Base-by-base conservation (phyloP, 2,797 vertebrate genomes). In the Bradypodion ventrale region DNA sequence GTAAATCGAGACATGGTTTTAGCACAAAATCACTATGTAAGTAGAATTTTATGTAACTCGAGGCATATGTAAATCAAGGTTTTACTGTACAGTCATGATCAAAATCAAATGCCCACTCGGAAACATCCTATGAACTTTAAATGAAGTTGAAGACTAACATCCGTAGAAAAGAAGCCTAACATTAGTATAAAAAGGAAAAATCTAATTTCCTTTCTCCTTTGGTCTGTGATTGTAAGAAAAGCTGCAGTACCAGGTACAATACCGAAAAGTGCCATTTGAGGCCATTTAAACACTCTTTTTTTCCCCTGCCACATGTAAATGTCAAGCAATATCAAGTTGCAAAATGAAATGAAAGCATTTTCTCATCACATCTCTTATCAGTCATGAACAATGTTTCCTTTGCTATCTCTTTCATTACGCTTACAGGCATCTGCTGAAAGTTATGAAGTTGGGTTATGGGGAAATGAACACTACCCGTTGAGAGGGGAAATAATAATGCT, bases 381-480 rank as follows among this genome's bases (percentile, higher is more conserved):
- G 85, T 83, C 88, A 91, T 89, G 66, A 92, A 91, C 78, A 90
- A 89, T 59, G 86, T n/a, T 49, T 7, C 77, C 80, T 88, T 78
- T 89, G 85, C 89, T 83, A 82, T 93, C 84, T 87, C 70, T 88
- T 93, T 95, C 95, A 95, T 95, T 95, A 94, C 83, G 91, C 37
- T 89, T 87, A 82, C 84, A 92, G 90, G 92, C 90, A 92, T 92
- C 92, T 89, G 91, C 88, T 93, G 91, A 87, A 87, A 90, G 87
- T 40, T 88, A 84, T 63, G 27, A 46, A 88, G 93, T 93, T 93
- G 93, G 89, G 49, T 49, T 19, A 16, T 23, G n/a, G n/a, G 66
- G 83, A 89, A 82, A 91, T 83, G 69, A 93, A 84, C 66, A 73
- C 73, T 85, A 88, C 78, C 89, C 83, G 80, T 82, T 93, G 83